Conservation (phyloP, 2,797 vertebrate genomes). For the Mergus octosetaceus region DNA sequence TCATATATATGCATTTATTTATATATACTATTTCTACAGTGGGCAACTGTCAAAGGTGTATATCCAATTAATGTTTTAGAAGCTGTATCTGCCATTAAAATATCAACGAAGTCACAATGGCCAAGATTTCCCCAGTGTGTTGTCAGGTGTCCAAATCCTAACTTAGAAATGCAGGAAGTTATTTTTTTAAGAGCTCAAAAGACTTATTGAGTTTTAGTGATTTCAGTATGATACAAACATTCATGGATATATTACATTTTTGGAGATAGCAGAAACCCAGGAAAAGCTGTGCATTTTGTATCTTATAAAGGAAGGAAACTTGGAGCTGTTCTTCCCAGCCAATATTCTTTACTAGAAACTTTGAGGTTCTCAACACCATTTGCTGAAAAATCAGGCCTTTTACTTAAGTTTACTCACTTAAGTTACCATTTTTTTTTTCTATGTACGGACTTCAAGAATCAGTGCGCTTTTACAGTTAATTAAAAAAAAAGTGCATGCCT, state of each 20-base stretch:
- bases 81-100: not conserved
- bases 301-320: not conserved
- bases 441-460: not conserved
- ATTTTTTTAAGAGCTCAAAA: not conserved
- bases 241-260: not conserved
- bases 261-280: not conserved
- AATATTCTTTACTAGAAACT: not conserved
- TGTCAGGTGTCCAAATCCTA: not conserved
- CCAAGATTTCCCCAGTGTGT: not conserved
- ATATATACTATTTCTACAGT: not conserved
- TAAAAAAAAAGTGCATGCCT: not conserved
- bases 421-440: not conserved
- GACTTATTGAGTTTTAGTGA: not conserved
- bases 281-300: not conserved
- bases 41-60: not conserved
- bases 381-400: not conserved
- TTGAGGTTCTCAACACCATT: not conserved
- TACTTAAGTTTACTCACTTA: not conserved
- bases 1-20: not conserved
- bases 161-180: not conserved
- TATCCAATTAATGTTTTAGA: not conserved
- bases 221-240: not conserved
- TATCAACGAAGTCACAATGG: not conserved
- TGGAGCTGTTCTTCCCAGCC: not conserved
- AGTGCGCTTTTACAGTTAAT: not conserved